Percentiles rank a stretch among this genome's conserved stretches.
Evolutionary conservation across 2,888 invertebrate species (phyloP).

Genomic region (Pecten maximus): DNA sequence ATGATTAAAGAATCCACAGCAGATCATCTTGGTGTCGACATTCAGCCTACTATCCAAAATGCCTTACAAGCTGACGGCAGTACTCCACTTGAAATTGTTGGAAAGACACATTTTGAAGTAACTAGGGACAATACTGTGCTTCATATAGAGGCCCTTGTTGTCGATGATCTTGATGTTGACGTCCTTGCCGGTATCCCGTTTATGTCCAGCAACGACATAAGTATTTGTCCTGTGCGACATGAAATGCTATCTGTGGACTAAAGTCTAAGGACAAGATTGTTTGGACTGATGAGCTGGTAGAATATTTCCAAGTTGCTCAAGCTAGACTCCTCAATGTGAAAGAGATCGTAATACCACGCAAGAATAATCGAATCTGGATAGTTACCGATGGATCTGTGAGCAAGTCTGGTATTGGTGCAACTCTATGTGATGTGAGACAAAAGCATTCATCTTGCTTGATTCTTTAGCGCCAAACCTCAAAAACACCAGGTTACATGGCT

Average conservation of each 20-base stretch:
- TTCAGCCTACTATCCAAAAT: constrained; percentile 46
- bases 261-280: constrained; percentile 39
- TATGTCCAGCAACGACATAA: constrained; percentile 57
- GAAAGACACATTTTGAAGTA: constrained; percentile 38
- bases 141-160: constrained; percentile 53
- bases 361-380: constrained; percentile 46
- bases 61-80: constrained; percentile 7
- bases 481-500: constrained; percentile 44
- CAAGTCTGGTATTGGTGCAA: constrained; percentile 50
- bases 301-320: constrained; percentile 23
- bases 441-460: neutral
- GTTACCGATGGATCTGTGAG: constrained; percentile 44
- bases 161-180: constrained; percentile 56
- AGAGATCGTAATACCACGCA: neutral
- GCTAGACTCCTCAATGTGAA: neutral
- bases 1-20: constrained; percentile 58
- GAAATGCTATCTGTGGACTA: constrained; percentile 1
- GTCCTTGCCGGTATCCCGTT: constrained; percentile 55
- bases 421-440: neutral
- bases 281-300: constrained; percentile 33
- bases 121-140: neutral
- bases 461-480: constrained; percentile 40
- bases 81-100: constrained; percentile 37
- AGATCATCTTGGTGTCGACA: constrained; percentile 47
- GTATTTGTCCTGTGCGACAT: constrained; percentile 51